These are phyloP conservation scores for Girardinus metallicus DNA, from an alignment of 2,797 vertebrate species.

Conservation along the genomic window DNA sequence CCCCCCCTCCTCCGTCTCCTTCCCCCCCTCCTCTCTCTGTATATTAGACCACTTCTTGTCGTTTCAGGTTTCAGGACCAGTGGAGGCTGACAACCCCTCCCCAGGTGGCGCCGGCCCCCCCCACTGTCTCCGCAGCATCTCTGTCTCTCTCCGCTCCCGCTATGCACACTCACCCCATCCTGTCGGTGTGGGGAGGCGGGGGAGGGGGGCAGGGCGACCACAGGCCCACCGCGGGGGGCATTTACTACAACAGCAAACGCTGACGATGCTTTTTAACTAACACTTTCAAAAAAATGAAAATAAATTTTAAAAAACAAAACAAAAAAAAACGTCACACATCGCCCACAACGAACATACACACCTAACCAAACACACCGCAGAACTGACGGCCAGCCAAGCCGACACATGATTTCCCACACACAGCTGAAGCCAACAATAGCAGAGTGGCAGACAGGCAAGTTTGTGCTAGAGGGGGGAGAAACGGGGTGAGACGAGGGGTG, in stretches of 20 bases:
- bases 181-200: conserved; percentile 85
- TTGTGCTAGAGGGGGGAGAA: conserved; percentile 65
- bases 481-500: conserved; percentile 57
- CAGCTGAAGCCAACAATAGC: conserved; percentile 70
- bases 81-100: conserved; percentile 88
- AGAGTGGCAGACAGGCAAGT: conserved; percentile 66
- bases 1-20: conserved; percentile 14
- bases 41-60: conserved; percentile 90
- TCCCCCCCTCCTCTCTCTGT: conserved; percentile 76
- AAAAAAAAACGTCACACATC: neutral
- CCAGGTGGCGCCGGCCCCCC: conserved; percentile 84
- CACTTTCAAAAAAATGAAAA: neutral
- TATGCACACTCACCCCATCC: conserved; percentile 88
- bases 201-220: conserved; percentile 85
- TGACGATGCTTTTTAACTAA: conserved; percentile 70
- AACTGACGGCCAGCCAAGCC: conserved; percentile 62
- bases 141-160: conserved; percentile 87
- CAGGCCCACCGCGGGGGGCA: conserved; percentile 80
- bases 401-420: conserved; percentile 76
- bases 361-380: conserved; percentile 55
- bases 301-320: neutral
- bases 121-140: conserved; percentile 85
- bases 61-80: conserved; percentile 91
- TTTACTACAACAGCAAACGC: conserved; percentile 89
- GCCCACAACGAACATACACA: conserved; percentile 34